Base-by-base conservation (phyloP, 2,113 vertebrate genomes). In the Leucoraja erinaceus region DNA sequence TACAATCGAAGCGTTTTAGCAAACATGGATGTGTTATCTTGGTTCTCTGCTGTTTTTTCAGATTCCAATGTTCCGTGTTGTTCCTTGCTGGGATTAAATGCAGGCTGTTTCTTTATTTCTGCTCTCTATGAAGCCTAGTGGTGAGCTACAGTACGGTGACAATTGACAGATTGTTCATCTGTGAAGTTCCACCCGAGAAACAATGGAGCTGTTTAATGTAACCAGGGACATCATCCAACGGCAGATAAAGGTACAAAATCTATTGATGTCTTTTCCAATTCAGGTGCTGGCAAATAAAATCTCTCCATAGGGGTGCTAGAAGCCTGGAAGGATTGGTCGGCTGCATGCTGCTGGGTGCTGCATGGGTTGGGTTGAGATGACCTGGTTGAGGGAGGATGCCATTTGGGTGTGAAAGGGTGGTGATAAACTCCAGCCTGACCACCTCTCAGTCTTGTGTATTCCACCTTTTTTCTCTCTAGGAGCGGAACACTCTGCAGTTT, bases 191-290 rank as follows among this genome's bases (percentile, higher is more conserved):
- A 95, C 95, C 92, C 94, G 95, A 96, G 96, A 96, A 95, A 97
- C 96, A 96, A 99, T 99, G 99, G 96, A 97, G 94, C 95, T 97
- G 95, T 97, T 96, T 94, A 99, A 99, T 96, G 98, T 99, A 96
- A 97, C 98, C 93, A 96, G 96, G 93, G 98, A 99, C 94, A 96
- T 99, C 95, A 97, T 98, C 95, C 96, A 96, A 94, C 96, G 98
- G 94, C 98, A 99, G 95, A 98, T 97, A 94, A 97, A 96, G 96
- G 97, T 97, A 93, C 91, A 10, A 72, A 75, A 10, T 31, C 6
- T 75, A 6, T 0, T 93, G 28, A 3, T 2, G 0, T 28, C 0
- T 0, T 14, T 11, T 12, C 47, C 25, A 12, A 33, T 72, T 72
- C 22, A 93, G 31, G 3, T 20, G 94, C 61, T 93, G 9, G 70